Conservation (phyloP, 2,888 invertebrate species). For the Metallyticus violacea region DNA sequence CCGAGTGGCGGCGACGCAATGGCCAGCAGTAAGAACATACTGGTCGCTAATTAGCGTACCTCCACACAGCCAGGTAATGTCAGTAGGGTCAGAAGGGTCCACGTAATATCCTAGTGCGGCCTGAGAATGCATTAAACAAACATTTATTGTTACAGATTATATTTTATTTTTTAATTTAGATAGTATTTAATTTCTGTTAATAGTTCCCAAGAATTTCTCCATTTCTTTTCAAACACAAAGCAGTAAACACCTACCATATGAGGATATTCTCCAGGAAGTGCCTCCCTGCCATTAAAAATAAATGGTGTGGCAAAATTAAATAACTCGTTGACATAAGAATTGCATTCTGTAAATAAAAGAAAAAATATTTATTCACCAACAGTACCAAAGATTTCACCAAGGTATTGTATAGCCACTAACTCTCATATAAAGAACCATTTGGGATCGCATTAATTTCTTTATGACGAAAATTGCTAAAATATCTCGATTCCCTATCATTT, state of each 20-base stretch:
- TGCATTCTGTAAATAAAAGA: neutral
- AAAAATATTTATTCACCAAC: too few relatives aligned
- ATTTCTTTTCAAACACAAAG: neutral
- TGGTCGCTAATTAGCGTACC: slow-evolving; percentile 15
- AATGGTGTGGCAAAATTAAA: neutral
- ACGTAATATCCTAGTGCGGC: slow-evolving; percentile 9
- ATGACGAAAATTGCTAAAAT: too few relatives aligned
- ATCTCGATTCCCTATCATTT: too few relatives aligned
- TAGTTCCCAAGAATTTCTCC: neutral
- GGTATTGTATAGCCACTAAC: too few relatives aligned
- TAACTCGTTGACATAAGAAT: neutral
- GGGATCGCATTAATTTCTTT: too few relatives aligned
- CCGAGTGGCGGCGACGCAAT: neutral
- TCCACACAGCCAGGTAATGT: slow-evolving; percentile 10
- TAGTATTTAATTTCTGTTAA: too few relatives aligned
- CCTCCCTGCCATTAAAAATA: neutral
- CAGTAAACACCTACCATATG: neutral
- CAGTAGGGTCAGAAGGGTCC: neutral
- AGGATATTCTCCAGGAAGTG: neutral
- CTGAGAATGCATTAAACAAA: neutral
- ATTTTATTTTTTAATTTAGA: neutral
- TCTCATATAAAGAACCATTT: too few relatives aligned
- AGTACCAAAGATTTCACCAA: too few relatives aligned
- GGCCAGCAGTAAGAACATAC: slow-evolving; percentile 14
- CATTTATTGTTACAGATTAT: neutral